phyloP scores from a whole-genome alignment of 2,113 vertebrate species.

The Crotophaga sulcirostris region DNA sequence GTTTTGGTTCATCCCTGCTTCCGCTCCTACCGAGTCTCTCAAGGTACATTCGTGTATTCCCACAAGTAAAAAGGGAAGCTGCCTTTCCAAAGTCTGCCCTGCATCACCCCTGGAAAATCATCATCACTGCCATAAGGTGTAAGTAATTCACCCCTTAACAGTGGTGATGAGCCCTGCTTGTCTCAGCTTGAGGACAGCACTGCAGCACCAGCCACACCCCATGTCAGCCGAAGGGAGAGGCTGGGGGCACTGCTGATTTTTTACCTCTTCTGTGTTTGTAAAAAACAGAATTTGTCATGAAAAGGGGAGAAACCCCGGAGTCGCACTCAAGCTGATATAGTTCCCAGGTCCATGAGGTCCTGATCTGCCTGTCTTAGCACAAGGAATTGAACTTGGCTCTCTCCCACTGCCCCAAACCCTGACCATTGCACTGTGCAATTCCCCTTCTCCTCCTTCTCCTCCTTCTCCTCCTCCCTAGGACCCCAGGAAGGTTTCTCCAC shows the following conservation, averaged over 20 bases:
- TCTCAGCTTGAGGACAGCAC: not conserved
- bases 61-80: not conserved
- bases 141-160: not conserved
- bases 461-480: not conserved
- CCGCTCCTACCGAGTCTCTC: rapidly evolving
- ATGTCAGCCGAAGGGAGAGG: rapidly evolving
- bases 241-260: not conserved
- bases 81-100: not conserved
- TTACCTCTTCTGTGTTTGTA: not conserved
- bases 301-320: not conserved
- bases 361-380: not conserved
- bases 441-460: not conserved
- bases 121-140: rapidly evolving
- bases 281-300: not conserved
- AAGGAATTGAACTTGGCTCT: not conserved
- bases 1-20: not conserved
- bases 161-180: rapidly evolving
- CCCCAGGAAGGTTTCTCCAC: not conserved
- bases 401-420: rapidly evolving
- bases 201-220: not conserved
- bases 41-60: rapidly evolving
- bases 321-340: not conserved
- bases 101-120: not conserved
- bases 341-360: not conserved
- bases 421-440: not conserved